Evolutionary conservation across 2,113 vertebrate genomes (phyloP).

Genomic region (Aspidoscelis tigris): DNA sequence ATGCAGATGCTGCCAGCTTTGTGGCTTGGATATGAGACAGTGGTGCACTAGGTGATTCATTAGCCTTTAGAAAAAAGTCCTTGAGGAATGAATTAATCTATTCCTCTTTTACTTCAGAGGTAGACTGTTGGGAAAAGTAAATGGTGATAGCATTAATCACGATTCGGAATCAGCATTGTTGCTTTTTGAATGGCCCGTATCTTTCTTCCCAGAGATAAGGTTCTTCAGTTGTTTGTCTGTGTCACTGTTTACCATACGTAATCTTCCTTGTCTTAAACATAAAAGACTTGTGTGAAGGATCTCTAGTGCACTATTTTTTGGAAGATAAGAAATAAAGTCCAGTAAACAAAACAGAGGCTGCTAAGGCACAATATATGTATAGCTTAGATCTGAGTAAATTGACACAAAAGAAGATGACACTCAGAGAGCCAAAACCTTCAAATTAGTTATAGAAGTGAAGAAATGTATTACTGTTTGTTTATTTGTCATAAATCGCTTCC

Average conservation of each 20-base stretch:
- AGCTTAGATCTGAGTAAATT: not conserved
- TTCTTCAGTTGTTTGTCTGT: not conserved
- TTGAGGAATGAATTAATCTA: not conserved
- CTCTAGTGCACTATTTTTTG: conserved; percentile 4
- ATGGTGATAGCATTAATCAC: conserved; percentile 1
- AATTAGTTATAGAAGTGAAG: not conserved
- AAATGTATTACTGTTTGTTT: not conserved
- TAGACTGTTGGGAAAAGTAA: not conserved
- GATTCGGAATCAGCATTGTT: conserved; percentile 8
- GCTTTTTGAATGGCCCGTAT: not conserved
- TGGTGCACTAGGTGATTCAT: not conserved
- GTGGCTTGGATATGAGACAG: not conserved
- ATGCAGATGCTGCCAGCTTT: not conserved
- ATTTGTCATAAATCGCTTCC: not conserved
- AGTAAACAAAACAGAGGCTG: not conserved
- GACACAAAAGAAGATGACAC: not conserved
- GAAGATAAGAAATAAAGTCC: not conserved
- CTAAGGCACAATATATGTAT: not conserved
- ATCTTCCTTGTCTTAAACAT: not conserved
- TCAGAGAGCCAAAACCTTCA: not conserved
- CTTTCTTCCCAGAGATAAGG: not conserved
- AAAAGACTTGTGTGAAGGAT: accelerated
- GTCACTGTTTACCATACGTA: not conserved
- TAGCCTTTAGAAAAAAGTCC: not conserved
- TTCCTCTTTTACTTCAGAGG: not conserved